These are phyloP conservation scores for Ornithoptera priamus DNA, from an alignment of 2,888 invertebrate genomes.

Conservation along the genomic window DNA sequence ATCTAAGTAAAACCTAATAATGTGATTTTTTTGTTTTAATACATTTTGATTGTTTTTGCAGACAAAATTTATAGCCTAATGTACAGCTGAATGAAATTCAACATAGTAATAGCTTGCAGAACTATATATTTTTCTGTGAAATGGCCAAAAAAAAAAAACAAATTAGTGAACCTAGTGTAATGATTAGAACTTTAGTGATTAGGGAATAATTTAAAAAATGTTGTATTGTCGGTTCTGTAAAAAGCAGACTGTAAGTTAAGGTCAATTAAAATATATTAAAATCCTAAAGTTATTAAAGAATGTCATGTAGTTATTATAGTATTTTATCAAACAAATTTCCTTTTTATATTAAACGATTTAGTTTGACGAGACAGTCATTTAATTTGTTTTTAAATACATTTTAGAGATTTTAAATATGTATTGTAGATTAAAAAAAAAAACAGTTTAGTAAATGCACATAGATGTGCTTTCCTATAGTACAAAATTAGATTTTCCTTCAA, in stretches of 20 bases:
- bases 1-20: constrained; percentile 42
- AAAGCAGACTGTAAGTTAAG: constrained; percentile 49
- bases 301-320: not conserved
- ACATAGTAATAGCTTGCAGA: constrained; percentile 22
- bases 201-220: constrained; percentile 52
- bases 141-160: constrained; percentile 54
- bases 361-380: not conserved
- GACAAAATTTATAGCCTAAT: constrained; percentile 3
- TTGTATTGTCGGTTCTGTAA: constrained; percentile 48
- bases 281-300: constrained; percentile 41
- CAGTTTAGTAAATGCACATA: not conserved
- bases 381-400: not conserved
- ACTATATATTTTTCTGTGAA: constrained; percentile 40
- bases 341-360: not conserved
- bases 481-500: constrained; percentile 15
- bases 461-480: constrained; percentile 15
- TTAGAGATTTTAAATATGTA: not conserved
- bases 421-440: not conserved
- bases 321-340: no score
- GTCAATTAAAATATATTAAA: constrained; percentile 59
- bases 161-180: constrained; percentile 47
- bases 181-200: constrained; percentile 41
- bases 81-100: constrained; percentile 22
- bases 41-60: not conserved
- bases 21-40: constrained; percentile 31